Evolutionary conservation across 2,888 invertebrate genomes (phyloP), one percentile per base, ranked within the genome.

Genomic region (Ichneumoninae sp.): DNA sequence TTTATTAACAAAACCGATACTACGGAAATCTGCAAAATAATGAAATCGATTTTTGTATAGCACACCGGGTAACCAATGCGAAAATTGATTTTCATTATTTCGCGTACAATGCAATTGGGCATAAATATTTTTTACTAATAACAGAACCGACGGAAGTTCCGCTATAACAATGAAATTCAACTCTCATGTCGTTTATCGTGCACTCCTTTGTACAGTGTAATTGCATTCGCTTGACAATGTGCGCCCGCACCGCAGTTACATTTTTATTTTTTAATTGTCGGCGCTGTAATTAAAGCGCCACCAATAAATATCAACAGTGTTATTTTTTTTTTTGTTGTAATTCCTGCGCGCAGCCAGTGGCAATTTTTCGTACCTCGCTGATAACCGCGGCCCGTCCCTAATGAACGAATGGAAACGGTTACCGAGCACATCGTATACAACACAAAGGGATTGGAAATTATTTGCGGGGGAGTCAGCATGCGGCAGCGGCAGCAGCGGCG

Each of bases 391-490:
- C 13, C n/a, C 40, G 10, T 66, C 40, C 40, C 66, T 40, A 66
- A 66, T 66, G 40, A 66, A 66, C 66, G 40, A 66, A 66, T 66
- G 66, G 36, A 66, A 66, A 66, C 36, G 16, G 60, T 33, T 63
- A 33, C 60, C 60, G 8, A 69, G 69, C 50, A 26, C 47, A 50
- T 47, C 50, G 69, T 70, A 33, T 10, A 70, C 33, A 52, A 33
- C 50, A 70, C 70, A 70, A 70, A 70, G 70, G 70, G 70, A 70
- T 52, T 70, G 52, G 33, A 30, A 70, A 70, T 70, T 70, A 70
- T 52, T 70, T 52, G 60, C 60, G 60, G 60, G 60, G 33, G 33
- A 52, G 50, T 52, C 30, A 26, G 47, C 44, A 44, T 16, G 44
- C 13, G 44, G 44, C 44, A 44, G 44, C 44, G 8, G 40, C 44